Base-by-base conservation (phyloP, 2,113 vertebrate species). In the Amia ocellicauda region DNA sequence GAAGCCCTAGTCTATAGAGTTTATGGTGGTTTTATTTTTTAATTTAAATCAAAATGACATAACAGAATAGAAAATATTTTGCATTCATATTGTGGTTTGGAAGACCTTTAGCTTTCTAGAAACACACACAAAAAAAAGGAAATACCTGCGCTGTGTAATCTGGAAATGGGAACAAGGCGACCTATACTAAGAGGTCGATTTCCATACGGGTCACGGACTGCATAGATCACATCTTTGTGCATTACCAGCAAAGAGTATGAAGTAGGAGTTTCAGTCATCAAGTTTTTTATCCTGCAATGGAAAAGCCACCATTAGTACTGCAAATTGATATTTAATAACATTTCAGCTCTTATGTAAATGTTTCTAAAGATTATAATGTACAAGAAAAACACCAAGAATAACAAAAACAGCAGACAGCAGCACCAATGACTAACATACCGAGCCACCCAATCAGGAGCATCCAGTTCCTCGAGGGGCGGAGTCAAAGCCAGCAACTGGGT, bases 151-250 rank as follows among this genome's bases (percentile, higher is more conserved):
- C 61, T 83, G 74, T 88, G 79, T 1, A 98, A 85, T 77, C 91
- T 92, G 26, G 93, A 93, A 58, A 94, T 80, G 53, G 95, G 94
- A 67, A 98, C 91, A 45, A 98, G 76, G 4, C 90, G 90, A 41
- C 97, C 97, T 11, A 99, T 91, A 80, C 93, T 94, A 16, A 99
- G 90, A 1, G 97, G 97, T 4, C 96, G 92, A 71, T 98, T 98
- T 61, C 97, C 97, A 22, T 97, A 99, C 0, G 96, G 97, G 78
- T 99, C 97, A 24, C 97, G 88, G 56, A 99, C 91, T 1, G 94
- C 95, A 19, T 97, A 98, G 75, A 99, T 91, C 0, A 95, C 94
- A 51, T 98, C 95, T 84, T 91, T 94, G 81, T 92, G 91, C 96
- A 99, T 95, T 69, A 99, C 85, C 69, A 99, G 80, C 68, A 99